A percentile compares a stretch with the other conserved stretches of the same genome.
phyloP scores from a whole-genome alignment of 2,797 vertebrate species.

The Urocyon cinereoargenteus region DNA sequence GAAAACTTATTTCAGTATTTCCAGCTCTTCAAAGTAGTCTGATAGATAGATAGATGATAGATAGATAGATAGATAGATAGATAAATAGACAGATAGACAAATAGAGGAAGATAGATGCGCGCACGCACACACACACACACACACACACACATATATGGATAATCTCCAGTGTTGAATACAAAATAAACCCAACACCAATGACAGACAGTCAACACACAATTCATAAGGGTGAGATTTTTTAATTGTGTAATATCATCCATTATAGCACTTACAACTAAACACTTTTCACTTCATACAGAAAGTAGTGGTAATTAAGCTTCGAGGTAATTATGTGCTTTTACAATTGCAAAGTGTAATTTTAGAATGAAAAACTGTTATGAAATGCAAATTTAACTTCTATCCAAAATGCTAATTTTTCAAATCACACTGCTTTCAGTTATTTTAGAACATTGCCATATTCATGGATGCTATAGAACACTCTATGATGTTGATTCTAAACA shows the following conservation, averaged over 20 bases:
- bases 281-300: constrained; percentile 35
- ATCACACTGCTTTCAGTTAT: constrained; percentile 36
- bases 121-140: background rate
- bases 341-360: constrained; percentile 73
- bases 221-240: constrained; percentile 56
- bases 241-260: constrained; percentile 42
- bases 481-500: constrained; percentile 7
- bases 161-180: background rate
- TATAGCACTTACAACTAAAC: constrained; percentile 43
- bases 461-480: background rate
- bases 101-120: too few relatives aligned
- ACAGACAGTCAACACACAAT: background rate
- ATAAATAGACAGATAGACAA: background rate
- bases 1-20: constrained; percentile 63
- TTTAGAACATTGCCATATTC: background rate
- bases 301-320: constrained; percentile 57
- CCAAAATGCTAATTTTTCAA: constrained; percentile 68
- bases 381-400: constrained; percentile 76
- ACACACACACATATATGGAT: background rate
- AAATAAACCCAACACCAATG: constrained; percentile 29
- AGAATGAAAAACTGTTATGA: constrained; percentile 75
- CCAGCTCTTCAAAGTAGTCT: constrained; percentile 22
- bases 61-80: background rate
- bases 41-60: background rate
- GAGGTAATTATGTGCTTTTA: constrained; percentile 73